A percentile compares a stretch with the other conserved stretches of the same genome.
Conservation (phyloP, 2,113 vertebrate species). For the Furnarius figulus region DNA sequence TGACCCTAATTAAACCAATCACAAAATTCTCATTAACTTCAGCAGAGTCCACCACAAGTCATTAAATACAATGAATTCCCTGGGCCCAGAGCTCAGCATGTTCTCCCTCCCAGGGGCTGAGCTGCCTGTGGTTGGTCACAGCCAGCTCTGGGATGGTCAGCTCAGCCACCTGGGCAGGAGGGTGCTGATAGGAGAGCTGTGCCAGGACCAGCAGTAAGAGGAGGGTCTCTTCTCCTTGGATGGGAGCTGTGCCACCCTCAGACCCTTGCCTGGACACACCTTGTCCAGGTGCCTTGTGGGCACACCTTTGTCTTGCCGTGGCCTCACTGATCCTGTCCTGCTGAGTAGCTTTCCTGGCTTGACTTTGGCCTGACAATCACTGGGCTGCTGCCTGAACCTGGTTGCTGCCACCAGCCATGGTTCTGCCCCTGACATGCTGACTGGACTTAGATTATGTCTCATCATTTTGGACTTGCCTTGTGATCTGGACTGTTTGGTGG, state of each 20-base stretch:
- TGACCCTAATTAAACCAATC: background rate
- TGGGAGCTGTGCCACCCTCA: background rate
- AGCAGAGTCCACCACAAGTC: background rate
- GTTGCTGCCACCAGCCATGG: background rate
- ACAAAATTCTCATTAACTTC: background rate
- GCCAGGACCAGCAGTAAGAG: background rate
- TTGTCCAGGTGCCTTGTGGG: fast-evolving
- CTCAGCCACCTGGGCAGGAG: background rate
- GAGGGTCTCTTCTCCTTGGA: background rate
- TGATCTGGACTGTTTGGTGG: background rate
- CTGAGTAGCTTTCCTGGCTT: background rate
- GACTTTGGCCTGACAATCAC: background rate
- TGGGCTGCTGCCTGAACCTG: background rate
- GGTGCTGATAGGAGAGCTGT: background rate
- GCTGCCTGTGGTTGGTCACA: background rate
- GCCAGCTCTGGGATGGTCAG: background rate
- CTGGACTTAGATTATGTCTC: background rate
- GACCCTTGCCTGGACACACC: background rate
- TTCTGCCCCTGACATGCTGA: background rate
- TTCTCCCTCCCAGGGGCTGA: background rate
- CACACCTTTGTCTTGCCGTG: too few relatives aligned
- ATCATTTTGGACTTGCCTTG: background rate
- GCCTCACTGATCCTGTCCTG: background rate
- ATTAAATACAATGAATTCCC: background rate
- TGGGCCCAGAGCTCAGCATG: background rate